These are phyloP conservation scores for Uropetala carovei DNA, from an alignment of 2,888 invertebrate genomes.

Conservation along the genomic window DNA sequence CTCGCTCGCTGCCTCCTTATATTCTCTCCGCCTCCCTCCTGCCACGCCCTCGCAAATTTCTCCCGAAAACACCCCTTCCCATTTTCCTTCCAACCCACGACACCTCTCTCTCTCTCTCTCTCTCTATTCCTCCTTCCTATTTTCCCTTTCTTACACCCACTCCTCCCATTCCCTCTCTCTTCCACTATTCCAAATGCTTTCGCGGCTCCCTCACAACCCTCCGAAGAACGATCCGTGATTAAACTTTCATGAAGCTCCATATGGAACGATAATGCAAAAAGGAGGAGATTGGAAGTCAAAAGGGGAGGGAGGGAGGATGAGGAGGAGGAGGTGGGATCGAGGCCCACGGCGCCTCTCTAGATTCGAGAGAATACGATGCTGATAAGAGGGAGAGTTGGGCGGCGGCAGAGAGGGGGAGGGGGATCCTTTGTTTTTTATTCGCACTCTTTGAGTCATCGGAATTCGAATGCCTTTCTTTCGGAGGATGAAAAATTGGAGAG, in stretches of 20 bases:
- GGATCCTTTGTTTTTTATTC: not conserved
- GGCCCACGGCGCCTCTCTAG: not conserved
- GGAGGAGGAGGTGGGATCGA: not conserved
- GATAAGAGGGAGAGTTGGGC: not conserved
- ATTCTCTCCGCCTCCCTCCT: constrained; percentile 10
- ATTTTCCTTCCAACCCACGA: not conserved
- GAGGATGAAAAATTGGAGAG: constrained; percentile 53
- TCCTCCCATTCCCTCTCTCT: not conserved
- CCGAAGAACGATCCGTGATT: constrained; percentile 28
- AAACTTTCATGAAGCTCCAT: constrained; percentile 52
- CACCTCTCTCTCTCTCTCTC: not conserved
- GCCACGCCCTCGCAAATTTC: not conserved
- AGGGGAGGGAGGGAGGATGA: no score
- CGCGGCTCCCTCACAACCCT: not conserved
- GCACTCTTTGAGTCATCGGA: constrained; percentile 51
- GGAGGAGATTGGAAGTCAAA: constrained; percentile 27
- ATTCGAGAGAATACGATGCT: not conserved
- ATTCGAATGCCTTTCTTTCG: constrained; percentile 32
- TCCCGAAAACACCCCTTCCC: not conserved
- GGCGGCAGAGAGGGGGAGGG: not conserved
- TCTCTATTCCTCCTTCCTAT: not conserved
- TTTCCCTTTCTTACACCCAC: not conserved
- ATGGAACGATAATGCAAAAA: constrained; percentile 54
- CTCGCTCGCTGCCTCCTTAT: not conserved
- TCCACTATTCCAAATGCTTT: not conserved